phyloP scores from a whole-genome alignment of 2,888 invertebrate genomes.

The Limnephilus lunatus region DNA sequence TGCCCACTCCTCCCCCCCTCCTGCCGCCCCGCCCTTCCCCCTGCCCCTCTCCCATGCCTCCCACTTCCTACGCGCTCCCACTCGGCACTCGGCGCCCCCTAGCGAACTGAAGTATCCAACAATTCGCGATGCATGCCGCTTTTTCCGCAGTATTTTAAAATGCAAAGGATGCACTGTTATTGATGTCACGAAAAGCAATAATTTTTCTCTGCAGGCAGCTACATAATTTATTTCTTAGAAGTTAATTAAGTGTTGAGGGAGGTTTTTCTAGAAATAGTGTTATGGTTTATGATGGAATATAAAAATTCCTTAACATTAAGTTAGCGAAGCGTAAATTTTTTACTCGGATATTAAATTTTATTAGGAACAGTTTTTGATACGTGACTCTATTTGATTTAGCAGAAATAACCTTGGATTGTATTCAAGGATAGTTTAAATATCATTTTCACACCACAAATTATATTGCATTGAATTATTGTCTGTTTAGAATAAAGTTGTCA shows the following conservation, averaged over 20 bases:
- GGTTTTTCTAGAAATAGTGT: background rate
- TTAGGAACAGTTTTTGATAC: background rate
- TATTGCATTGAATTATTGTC: background rate
- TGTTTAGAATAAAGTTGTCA: background rate
- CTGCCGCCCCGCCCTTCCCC: conserved; percentile 28
- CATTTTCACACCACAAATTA: background rate
- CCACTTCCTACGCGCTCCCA: background rate
- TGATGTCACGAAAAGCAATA: background rate
- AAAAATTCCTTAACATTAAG: background rate
- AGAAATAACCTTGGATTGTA: no score
- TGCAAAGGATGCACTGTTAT: conserved; percentile 19
- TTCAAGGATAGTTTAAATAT: background rate
- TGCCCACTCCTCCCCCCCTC: conserved; percentile 47
- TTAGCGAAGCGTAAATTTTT: background rate
- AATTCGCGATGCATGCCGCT: background rate
- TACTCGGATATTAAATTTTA: background rate
- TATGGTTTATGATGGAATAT: background rate
- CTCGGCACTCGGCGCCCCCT: conserved; percentile 9
- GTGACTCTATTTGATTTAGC: background rate
- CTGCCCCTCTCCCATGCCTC: background rate
- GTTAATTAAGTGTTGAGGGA: background rate
- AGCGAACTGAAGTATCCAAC: background rate
- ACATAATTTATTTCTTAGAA: background rate
- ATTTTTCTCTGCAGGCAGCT: background rate
- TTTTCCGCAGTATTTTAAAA: conserved; percentile 10